Evolutionary conservation across 2,888 invertebrate genomes (phyloP).

Genomic region (Frankliniella fusca): DNA sequence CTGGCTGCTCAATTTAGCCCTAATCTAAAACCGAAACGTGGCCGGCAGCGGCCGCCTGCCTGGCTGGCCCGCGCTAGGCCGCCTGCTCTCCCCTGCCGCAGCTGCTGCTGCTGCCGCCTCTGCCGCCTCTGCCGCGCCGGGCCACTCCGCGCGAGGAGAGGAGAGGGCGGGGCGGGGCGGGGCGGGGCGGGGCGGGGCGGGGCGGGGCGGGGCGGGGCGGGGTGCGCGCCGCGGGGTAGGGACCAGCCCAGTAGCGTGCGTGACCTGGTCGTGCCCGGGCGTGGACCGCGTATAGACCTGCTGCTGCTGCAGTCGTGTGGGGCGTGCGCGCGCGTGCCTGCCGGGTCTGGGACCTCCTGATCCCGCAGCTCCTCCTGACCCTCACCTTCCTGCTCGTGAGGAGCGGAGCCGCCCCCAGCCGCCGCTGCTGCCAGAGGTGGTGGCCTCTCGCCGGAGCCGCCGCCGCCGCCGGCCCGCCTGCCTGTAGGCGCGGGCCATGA

Average conservation of each 20-base stretch:
- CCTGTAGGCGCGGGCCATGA: no score
- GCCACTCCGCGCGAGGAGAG: neutral
- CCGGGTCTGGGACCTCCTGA: neutral
- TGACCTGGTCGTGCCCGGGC: neutral
- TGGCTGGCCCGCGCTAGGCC: neutral
- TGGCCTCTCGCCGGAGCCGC: no score
- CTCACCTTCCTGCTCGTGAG: neutral
- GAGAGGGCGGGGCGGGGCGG: neutral
- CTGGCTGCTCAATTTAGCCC: conserved; percentile 24
- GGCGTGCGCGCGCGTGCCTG: neutral
- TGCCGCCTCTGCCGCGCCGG: neutral
- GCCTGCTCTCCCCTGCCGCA: neutral
- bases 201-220: no score
- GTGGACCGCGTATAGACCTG: neutral
- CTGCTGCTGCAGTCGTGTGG: neutral
- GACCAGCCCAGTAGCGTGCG: neutral
- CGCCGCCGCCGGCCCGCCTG: no score
- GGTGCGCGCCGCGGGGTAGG: neutral
- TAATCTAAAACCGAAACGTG: conserved; percentile 21
- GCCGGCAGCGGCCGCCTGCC: neutral
- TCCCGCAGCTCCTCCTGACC: neutral
- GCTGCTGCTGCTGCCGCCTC: neutral
- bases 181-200: neutral
- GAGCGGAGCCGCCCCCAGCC: no score
- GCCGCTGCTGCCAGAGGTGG: no score